A percentile compares a stretch with the other conserved stretches of the same genome.
Evolutionary conservation across 2,797 vertebrate species (phyloP).

Genomic region (Pseudomugil gertrudae): DNA sequence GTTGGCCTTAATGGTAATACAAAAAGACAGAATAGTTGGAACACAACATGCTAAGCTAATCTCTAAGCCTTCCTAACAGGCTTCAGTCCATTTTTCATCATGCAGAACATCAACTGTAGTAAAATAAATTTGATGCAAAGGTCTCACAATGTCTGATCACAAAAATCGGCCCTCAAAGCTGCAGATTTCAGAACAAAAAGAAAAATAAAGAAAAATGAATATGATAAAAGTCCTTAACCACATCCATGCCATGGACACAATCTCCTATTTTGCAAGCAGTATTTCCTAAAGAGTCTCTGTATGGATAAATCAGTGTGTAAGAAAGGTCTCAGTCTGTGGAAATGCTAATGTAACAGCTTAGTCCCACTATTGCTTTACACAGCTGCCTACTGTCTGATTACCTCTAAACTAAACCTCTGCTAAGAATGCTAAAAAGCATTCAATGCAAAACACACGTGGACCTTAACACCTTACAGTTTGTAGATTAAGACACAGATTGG

Average conservation of each 20-base stretch:
- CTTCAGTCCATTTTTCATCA: background rate
- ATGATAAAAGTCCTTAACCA: background rate
- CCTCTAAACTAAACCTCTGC: conserved; percentile 32
- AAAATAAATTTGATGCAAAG: background rate
- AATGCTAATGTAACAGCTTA: conserved; percentile 7
- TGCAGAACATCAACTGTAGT: background rate
- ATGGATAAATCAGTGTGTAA: background rate
- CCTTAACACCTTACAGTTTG: background rate
- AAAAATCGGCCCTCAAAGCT: background rate
- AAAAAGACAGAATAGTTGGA: background rate
- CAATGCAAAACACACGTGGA: background rate
- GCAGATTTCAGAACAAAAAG: background rate
- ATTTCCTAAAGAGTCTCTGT: background rate
- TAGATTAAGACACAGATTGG: background rate
- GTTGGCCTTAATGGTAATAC: too few species aligned
- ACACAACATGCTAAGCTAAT: background rate
- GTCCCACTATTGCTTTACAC: conserved; percentile 20
- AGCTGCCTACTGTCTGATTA: conserved; percentile 9
- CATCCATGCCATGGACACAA: too few species aligned
- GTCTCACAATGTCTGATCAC: background rate
- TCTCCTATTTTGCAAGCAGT: background rate
- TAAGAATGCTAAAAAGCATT: conserved; percentile 3
- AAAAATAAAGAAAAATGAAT: background rate
- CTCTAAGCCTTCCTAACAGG: background rate
- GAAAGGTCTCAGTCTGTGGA: conserved; percentile 2